phyloP scores from a whole-genome alignment of 2,113 vertebrate genomes.

The Eptatretus burgeri region DNA sequence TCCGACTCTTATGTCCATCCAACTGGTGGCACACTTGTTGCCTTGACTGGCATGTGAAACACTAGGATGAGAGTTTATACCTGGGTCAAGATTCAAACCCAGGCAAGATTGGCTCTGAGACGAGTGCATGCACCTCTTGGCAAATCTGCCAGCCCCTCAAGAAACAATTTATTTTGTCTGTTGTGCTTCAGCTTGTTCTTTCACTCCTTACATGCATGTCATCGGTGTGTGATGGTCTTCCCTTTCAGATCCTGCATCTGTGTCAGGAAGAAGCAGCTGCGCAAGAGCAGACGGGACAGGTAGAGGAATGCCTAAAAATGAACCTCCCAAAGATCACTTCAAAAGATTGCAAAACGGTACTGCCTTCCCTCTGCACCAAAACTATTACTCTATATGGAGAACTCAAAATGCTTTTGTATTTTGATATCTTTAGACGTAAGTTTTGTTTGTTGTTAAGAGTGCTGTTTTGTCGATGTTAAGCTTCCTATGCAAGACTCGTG shows the following conservation, averaged over 20 bases:
- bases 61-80: no score
- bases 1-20: no score
- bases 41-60: no score
- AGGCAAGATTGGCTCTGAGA: no score
- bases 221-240: not conserved
- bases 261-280: conserved; percentile 82
- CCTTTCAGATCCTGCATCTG: conserved; percentile 37
- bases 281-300: conserved; percentile 86
- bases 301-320: conserved; percentile 81
- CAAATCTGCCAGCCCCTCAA: no score
- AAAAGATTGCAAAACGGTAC: conserved; percentile 67
- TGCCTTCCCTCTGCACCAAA: not conserved
- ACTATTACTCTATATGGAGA: not conserved
- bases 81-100: no score
- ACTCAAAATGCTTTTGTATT: not conserved
- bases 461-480: not conserved
- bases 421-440: not conserved
- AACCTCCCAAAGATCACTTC: conserved; percentile 73
- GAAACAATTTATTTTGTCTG: no score
- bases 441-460: no score
- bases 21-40: no score
- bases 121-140: no score
- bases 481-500: not conserved
- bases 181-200: no score
- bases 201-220: no score